Evolutionary conservation across 2,113 vertebrate genomes (phyloP), one percentile per base, ranked within the genome.

Genomic region (Alexandromys fortis): DNA sequence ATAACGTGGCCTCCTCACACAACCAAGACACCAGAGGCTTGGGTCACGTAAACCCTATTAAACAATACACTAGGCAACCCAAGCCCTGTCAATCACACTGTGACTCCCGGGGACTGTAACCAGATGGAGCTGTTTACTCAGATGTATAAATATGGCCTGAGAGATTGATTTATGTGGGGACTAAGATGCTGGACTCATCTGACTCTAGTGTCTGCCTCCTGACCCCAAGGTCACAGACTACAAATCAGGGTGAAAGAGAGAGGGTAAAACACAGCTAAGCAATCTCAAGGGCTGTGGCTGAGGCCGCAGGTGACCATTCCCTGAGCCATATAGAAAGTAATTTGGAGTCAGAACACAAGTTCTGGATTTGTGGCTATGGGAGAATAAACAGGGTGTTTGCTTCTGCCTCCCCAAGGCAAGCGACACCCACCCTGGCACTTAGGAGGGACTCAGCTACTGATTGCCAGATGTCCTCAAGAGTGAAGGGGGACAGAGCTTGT

Each of bases 71-170:
- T 14, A 35, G 13, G 49, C 58, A 91, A n/a, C 7, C 49, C 38
- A 61, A 90, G 30, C 11, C 65, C 21, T 83, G 22, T 16, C 63
- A 61, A 21, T 68, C 58, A 78, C 24, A 90, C 35, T 94, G 45
- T 45, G 85, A 45, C 58, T 94, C 86, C 52, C 22, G 38, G 86
- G 58, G 92, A 92, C 79, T 83, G 35, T 49, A 83, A 77, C 45
- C 72, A 22, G 13, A 89, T 19, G 86, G n/a, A 92, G 77, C 33
- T 92, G 10, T 89, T 81, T 86, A 68, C 72, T 92, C 90, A 92
- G 83, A 93, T 45, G 45, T 35, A 75, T 90, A 90, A 92, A 90
- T 63, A 16, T 88, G 52, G 90, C 76, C 92, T 94, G 7, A 68
- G 83, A 95, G 89, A 47, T 49, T 68, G 19, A 95, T 92, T 67